These are phyloP conservation scores for Holacanthella duospinosa DNA, from an alignment of 2,888 invertebrate genomes.

Conservation along the genomic window DNA sequence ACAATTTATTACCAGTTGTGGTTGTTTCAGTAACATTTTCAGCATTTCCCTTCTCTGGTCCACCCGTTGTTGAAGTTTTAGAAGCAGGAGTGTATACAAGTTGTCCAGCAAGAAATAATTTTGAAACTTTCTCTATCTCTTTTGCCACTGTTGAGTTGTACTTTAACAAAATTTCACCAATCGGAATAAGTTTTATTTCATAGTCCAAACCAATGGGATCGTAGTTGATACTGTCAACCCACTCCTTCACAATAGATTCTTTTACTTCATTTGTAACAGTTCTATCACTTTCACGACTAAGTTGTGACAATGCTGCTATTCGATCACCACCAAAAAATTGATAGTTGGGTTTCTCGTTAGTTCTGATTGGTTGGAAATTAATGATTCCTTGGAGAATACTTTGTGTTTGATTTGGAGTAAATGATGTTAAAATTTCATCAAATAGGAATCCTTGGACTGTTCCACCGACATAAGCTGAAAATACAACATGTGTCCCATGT, in stretches of 20 bases:
- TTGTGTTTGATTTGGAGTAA: constrained; percentile 9
- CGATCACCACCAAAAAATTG: background rate
- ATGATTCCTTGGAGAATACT: constrained; percentile 5
- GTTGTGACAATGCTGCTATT: background rate
- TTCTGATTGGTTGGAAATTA: background rate
- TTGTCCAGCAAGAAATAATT: background rate
- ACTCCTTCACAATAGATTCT: too few relatives aligned
- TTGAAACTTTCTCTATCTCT: background rate
- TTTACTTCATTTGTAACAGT: too few relatives aligned
- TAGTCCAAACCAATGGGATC: background rate
- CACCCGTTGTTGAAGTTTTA: too few relatives aligned
- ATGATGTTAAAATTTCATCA: constrained; percentile 3
- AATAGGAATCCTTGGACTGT: constrained; percentile 9
- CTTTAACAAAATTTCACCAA: too few relatives aligned
- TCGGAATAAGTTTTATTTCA: background rate
- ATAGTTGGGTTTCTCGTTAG: background rate
- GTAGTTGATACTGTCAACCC: too few relatives aligned
- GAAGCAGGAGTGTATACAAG: background rate
- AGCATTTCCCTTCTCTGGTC: too few relatives aligned
- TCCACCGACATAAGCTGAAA: constrained; percentile 17
- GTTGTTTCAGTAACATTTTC: too few relatives aligned
- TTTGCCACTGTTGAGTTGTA: too few relatives aligned
- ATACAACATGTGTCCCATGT: constrained; percentile 22
- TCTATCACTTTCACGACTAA: too few relatives aligned
- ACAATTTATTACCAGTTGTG: too few relatives aligned